A percentile compares a stretch with the other conserved stretches of the same genome.
Conservation (phyloP, 2,113 vertebrate species). For the Acanthochromis polyacanthus region DNA sequence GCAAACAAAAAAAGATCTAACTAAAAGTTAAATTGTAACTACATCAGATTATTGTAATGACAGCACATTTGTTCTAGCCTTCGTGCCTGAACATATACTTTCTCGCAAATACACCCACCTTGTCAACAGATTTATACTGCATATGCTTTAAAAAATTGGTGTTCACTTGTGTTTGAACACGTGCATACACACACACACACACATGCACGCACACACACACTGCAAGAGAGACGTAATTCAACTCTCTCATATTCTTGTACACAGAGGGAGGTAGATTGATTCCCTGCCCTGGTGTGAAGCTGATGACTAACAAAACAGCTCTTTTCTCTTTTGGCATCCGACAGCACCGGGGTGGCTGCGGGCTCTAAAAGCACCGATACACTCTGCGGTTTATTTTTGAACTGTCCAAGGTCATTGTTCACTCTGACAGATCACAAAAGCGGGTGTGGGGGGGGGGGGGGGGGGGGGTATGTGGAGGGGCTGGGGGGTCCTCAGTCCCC, state of each 20-base stretch:
- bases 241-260: constrained; percentile 62
- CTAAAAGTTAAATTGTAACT: constrained; percentile 4
- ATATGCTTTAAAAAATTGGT: constrained; percentile 40
- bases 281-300: constrained; percentile 69
- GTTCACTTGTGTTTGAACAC: background rate
- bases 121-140: constrained; percentile 39
- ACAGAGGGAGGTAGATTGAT: constrained; percentile 75
- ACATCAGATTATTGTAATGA: constrained; percentile 6
- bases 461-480: constrained; percentile 28
- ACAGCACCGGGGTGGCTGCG: constrained; percentile 67
- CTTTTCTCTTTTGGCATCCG: constrained; percentile 72
- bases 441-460: constrained; percentile 21
- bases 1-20: background rate
- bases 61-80: constrained; percentile 5
- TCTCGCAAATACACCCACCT: constrained; percentile 37
- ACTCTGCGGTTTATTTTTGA: constrained; percentile 71
- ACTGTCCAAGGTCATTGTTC: constrained; percentile 71
- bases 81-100: constrained; percentile 24
- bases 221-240: constrained; percentile 66
- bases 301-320: constrained; percentile 81
- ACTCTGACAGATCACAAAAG: constrained; percentile 64
- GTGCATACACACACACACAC: background rate
- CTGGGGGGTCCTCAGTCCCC: constrained; percentile 39
- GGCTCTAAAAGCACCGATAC: constrained; percentile 69
- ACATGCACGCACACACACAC: background rate